Evolutionary conservation across 2,888 invertebrate species (phyloP).

Genomic region (Drosophila anomalata): DNA sequence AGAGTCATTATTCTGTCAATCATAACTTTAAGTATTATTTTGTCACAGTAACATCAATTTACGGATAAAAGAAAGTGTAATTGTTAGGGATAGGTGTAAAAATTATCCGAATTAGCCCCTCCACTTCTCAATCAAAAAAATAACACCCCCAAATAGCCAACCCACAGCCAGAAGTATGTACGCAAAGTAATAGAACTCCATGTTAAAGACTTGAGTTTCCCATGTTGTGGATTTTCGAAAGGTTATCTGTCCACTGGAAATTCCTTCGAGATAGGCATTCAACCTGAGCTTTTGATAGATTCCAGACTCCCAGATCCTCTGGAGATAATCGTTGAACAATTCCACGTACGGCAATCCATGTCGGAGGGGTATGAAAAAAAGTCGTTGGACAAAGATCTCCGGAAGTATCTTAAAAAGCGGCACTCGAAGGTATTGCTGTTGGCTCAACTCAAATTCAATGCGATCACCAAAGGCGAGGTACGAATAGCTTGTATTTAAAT

Average conservation of each 20-base stretch:
- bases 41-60: not conserved
- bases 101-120: not conserved
- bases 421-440: conserved; percentile 56
- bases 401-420: conserved; percentile 52
- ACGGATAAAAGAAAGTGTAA: not conserved
- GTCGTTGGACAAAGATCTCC: conserved; percentile 23
- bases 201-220: conserved; percentile 25
- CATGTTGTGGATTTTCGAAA: conserved; percentile 28
- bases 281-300: conserved; percentile 45
- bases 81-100: not conserved
- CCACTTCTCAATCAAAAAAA: conserved; percentile 18
- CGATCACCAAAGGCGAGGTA: conserved; percentile 49
- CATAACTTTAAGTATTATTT: not conserved
- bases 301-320: conserved; percentile 58
- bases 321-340: conserved; percentile 52
- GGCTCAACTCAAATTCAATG: conserved; percentile 47
- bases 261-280: conserved; percentile 52
- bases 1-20: not conserved
- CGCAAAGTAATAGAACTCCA: conserved; percentile 53
- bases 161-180: conserved; percentile 43
- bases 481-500: conserved; percentile 45
- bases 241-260: conserved; percentile 38
- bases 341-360: conserved; percentile 57
- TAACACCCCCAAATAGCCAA: conserved; percentile 26
- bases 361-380: conserved; percentile 41